Base-by-base conservation (phyloP, 2,888 invertebrate species). In the Sesia apiformis region DNA sequence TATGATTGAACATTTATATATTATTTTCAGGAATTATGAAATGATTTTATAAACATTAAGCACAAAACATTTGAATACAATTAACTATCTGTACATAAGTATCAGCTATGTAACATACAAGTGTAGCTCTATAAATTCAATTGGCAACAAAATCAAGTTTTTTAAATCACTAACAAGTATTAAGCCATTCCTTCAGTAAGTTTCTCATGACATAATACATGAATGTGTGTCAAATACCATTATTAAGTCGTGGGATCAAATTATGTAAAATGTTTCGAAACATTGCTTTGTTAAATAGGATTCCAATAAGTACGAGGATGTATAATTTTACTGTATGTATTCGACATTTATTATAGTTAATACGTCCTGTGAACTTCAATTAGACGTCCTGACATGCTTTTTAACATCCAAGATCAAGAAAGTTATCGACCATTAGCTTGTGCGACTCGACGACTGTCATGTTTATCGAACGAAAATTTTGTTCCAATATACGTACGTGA, bases 151-250 rank as follows among this genome's bases (percentile, higher is more conserved):
- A 23, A 23, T 23, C 23, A 23, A 23, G 23, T 23, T 23, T 23
- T 23, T 23, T 23, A 23, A 23, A 23, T 23, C 23, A 23, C 23
- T 23, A 23, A 23, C 23, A 23, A 23, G 23, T 23, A 23, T 23
- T 23, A 23, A 23, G 23, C 23, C 23, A 23, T 23, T 23, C 23
- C 23, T 23, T 23, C 23, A 23, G 49, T 52, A 52, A 52, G 53
- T 56, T 53, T 56, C 51, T 57, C 40, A 74, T 84, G 83, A 84
- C 83, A 84, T 83, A 84, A 81, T 76, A 74, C 59, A 60, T 64
- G 65, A 72, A 78, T 75, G 72, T 81, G 64, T 82, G 79, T 79
- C 79, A 80, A 74, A 60, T 65, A 23, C 23, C 23, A 23, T 61
- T 62, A 60, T 50, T 6, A 67, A 62, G 60, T 58, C 58, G 59